Evolutionary conservation across 2,888 invertebrate species (phyloP).

Genomic region (Tipula lateralis): DNA sequence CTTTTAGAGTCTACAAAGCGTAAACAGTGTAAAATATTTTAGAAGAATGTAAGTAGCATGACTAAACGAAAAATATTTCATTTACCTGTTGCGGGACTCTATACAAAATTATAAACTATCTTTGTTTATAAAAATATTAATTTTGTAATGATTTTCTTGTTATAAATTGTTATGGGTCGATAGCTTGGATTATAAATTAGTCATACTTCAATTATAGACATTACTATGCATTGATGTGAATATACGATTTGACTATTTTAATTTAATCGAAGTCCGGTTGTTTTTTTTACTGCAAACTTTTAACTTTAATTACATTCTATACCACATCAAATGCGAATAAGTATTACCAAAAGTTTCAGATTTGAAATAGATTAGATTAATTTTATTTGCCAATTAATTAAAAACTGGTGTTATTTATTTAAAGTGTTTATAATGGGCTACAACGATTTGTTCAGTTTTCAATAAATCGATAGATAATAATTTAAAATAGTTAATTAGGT

Average conservation of each 20-base stretch:
- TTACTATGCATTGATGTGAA: not conserved
- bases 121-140: not conserved
- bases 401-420: too few species aligned
- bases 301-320: not conserved
- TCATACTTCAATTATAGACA: not conserved
- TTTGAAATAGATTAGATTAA: too few species aligned
- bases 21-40: slow-evolving; percentile 19
- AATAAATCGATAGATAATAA: too few species aligned
- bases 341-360: too few species aligned
- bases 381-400: too few species aligned
- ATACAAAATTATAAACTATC: not conserved
- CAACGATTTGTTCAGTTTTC: too few species aligned
- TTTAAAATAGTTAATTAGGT: too few species aligned
- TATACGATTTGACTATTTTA: not conserved
- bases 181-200: not conserved
- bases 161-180: not conserved
- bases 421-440: too few species aligned
- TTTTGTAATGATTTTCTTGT: slow-evolving; percentile 6
- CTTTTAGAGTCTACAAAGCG: slow-evolving; percentile 19
- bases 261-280: not conserved
- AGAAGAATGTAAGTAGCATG: slow-evolving; percentile 24
- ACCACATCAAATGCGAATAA: too few species aligned
- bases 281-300: not conserved
- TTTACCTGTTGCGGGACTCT: slow-evolving; percentile 19
- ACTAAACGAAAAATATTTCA: slow-evolving; percentile 11